Percentiles rank a stretch among this genome's conserved stretches.
These are phyloP conservation scores for Lithosia quadra DNA, from an alignment of 2,888 invertebrate species.

Conservation along the genomic window DNA sequence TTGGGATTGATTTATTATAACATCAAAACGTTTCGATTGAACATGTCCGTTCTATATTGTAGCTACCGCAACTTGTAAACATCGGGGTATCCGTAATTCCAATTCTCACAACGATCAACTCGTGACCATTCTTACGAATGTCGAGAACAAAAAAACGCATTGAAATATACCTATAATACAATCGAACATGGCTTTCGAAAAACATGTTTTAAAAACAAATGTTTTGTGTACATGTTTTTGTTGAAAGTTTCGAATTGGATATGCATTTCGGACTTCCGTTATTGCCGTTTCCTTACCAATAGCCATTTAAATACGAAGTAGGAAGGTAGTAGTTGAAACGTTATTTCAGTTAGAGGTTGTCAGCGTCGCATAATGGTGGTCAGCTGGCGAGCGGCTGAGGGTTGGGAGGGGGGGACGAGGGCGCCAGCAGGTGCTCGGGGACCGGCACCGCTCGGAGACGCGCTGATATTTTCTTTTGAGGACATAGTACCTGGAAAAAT, in stretches of 20 bases:
- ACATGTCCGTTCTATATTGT: neutral
- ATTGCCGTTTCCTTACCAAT: constrained; percentile 8
- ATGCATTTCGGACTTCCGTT: neutral
- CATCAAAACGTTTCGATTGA: neutral
- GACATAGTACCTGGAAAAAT: constrained; percentile 69
- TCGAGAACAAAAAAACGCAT: neutral
- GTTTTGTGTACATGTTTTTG: constrained; percentile 18
- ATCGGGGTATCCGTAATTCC: neutral
- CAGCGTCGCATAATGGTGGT: constrained; percentile 36
- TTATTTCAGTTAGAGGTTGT: constrained; percentile 19
- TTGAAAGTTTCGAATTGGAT: neutral
- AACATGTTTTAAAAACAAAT: constrained; percentile 6
- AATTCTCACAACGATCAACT: neutral
- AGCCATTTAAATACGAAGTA: neutral
- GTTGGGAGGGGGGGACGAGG: constrained; percentile 42
- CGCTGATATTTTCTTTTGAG: constrained; percentile 93
- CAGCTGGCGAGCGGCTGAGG: constrained; percentile 52
- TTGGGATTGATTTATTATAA: neutral
- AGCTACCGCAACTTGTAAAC: neutral
- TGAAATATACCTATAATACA: too few species aligned
- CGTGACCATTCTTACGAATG: neutral
- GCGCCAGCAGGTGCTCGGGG: constrained; percentile 90
- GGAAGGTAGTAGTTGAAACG: neutral
- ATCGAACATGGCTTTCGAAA: neutral
- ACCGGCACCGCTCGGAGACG: constrained; percentile 92